Evolutionary conservation across 2,888 invertebrate genomes (phyloP).

Genomic region (Hololepta plana): DNA sequence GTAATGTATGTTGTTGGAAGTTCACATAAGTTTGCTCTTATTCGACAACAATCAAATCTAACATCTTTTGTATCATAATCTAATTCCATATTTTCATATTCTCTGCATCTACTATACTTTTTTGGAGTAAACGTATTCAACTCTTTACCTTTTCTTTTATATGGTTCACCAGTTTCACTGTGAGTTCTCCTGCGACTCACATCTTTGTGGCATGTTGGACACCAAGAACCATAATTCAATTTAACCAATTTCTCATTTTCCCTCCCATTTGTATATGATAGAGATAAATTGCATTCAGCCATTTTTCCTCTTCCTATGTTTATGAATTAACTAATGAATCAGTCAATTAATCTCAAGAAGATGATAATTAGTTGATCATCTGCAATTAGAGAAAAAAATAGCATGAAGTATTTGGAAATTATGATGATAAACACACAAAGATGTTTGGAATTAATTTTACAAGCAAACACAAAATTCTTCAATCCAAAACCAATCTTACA

Average conservation of each 20-base stretch:
- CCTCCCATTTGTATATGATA: slow-evolving; percentile 15
- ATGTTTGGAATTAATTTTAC: too few relatives aligned
- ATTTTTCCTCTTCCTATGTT: too few relatives aligned
- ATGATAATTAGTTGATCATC: too few relatives aligned
- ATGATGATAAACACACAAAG: too few relatives aligned
- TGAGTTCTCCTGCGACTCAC: slow-evolving; percentile 21
- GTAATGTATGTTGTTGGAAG: slow-evolving; percentile 26
- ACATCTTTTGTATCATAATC: slow-evolving; percentile 19
- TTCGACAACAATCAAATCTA: slow-evolving; percentile 6
- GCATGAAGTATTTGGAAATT: too few relatives aligned
- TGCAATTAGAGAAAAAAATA: too few relatives aligned
- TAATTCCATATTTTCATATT: slow-evolving; percentile 24
- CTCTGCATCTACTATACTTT: slow-evolving; percentile 13
- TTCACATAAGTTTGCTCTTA: slow-evolving; percentile 12
- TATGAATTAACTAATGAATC: too few relatives aligned
- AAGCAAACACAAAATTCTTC: too few relatives aligned
- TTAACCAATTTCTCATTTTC: slow-evolving; percentile 14
- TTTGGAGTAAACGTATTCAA: slow-evolving; percentile 21
- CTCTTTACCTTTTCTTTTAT: slow-evolving; percentile 22
- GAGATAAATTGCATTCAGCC: slow-evolving; percentile 19
- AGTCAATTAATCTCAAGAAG: too few relatives aligned
- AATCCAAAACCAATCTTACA: too few relatives aligned
- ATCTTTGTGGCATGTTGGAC: slow-evolving; percentile 24
- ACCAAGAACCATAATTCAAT: slow-evolving; percentile 15
- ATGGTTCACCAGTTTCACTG: slow-evolving; percentile 18